Evolutionary conservation across 2,888 invertebrate species (phyloP).

Genomic region (Lumbricus terrestris): DNA sequence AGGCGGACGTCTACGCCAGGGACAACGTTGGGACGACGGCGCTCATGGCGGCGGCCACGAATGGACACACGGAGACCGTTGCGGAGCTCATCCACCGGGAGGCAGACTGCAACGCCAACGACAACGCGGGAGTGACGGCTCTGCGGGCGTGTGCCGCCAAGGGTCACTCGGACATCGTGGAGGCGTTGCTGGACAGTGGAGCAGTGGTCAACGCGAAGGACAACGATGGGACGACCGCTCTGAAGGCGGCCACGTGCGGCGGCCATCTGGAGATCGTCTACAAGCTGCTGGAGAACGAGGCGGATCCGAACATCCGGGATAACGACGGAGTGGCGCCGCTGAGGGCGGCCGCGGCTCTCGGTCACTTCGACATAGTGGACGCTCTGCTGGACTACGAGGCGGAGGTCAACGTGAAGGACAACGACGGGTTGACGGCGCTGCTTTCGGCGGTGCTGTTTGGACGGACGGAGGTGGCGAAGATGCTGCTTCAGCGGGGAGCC

Average conservation of each 20-base stretch:
- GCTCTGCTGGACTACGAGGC: conserved; percentile 22
- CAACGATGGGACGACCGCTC: conserved; percentile 4
- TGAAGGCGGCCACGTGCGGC: background rate
- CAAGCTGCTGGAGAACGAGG: conserved; percentile 11
- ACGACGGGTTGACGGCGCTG: conserved; percentile 14
- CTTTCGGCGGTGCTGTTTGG: conserved; percentile 9
- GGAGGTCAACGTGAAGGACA: conserved; percentile 14
- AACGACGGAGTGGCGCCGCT: conserved; percentile 11
- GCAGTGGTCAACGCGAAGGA: conserved; percentile 3
- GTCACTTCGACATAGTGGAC: conserved; percentile 15
- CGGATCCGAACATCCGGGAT: conserved; percentile 17
- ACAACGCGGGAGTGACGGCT: background rate
- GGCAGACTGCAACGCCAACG: conserved; percentile 19
- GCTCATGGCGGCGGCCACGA: conserved; percentile 21
- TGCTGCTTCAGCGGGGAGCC: conserved; percentile 20
- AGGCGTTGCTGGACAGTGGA: conserved; percentile 8
- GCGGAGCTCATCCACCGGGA: conserved; percentile 85
- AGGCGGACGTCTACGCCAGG: conserved; percentile 20
- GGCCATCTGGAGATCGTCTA: conserved; percentile 22
- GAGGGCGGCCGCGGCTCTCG: background rate
- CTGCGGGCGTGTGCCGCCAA: conserved; percentile 5
- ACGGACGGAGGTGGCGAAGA: background rate
- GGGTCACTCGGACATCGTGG: conserved; percentile 18
- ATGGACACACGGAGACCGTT: conserved; percentile 81
- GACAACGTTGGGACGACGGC: conserved; percentile 19